Evolutionary conservation across 2,797 vertebrate species (phyloP).

Genomic region (Hydrophis major): DNA sequence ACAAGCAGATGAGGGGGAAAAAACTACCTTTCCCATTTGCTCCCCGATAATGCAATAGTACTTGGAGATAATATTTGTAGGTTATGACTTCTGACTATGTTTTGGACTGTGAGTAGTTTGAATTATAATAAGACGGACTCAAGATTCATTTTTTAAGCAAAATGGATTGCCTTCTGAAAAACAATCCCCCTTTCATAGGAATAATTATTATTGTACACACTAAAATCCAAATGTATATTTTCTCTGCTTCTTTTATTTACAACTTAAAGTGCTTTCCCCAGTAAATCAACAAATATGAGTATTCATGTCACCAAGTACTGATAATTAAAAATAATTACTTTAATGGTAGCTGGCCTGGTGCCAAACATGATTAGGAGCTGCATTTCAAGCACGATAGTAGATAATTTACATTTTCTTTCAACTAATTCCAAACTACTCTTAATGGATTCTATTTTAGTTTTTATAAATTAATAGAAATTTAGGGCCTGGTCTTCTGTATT

Average conservation of each 20-base stretch:
- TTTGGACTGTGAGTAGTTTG: background rate
- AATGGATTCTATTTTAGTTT: slow-evolving; percentile 81
- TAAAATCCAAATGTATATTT: slow-evolving; percentile 74
- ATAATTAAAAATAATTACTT: slow-evolving; percentile 85
- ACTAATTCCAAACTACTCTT: slow-evolving; percentile 69
- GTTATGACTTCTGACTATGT: slow-evolving; percentile 3
- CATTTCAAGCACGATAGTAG: slow-evolving; percentile 73
- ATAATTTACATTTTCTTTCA: slow-evolving; percentile 77
- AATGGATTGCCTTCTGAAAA: slow-evolving; percentile 41
- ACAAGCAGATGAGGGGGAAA: background rate
- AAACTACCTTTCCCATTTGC: background rate
- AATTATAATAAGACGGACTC: slow-evolving; percentile 16
- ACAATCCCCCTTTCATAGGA: slow-evolving; percentile 52
- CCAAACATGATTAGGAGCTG: slow-evolving; percentile 77
- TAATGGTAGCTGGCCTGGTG: slow-evolving; percentile 78
- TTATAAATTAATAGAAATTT: slow-evolving; percentile 80
- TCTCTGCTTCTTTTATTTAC: slow-evolving; percentile 76
- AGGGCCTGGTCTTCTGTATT: slow-evolving; percentile 63
- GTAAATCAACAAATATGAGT: slow-evolving; percentile 84
- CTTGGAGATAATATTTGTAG: background rate
- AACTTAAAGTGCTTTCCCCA: slow-evolving; percentile 76
- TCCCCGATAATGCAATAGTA: background rate
- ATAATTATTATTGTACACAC: slow-evolving; percentile 71
- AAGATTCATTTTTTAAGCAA: background rate
- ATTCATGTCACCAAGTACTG: slow-evolving; percentile 81